phyloP scores from a whole-genome alignment of 2,888 invertebrate genomes.

The Emmelina monodactyla region DNA sequence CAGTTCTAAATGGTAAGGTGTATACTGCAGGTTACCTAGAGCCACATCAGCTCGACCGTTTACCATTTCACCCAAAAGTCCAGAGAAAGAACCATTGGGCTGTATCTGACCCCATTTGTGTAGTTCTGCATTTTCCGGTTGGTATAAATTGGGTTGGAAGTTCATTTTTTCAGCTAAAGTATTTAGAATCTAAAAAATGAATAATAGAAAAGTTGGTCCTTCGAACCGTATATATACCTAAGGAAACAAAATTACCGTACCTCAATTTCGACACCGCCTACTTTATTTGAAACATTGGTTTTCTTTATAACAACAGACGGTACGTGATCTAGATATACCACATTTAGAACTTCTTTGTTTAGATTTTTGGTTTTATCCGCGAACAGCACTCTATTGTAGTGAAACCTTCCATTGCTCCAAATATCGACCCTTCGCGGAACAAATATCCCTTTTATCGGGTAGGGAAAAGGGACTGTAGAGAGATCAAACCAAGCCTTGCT shows the following conservation, averaged over 20 bases:
- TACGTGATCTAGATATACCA: slow-evolving; percentile 72
- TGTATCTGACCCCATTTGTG: slow-evolving; percentile 74
- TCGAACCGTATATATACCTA: slow-evolving; percentile 10
- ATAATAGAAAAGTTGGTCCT: slow-evolving; percentile 7
- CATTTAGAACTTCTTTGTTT: slow-evolving; percentile 64
- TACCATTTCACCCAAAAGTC: slow-evolving; percentile 77
- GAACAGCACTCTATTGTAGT: slow-evolving; percentile 56
- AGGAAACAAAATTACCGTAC: slow-evolving; percentile 35
- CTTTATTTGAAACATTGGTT: slow-evolving; percentile 37
- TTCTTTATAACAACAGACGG: slow-evolving; percentile 67
- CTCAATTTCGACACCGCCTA: slow-evolving; percentile 75
- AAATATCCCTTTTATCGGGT: slow-evolving; percentile 59
- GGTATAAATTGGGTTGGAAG: slow-evolving; percentile 73
- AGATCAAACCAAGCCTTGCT: slow-evolving; percentile 72
- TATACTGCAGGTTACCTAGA: slow-evolving; percentile 80
- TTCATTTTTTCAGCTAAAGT: slow-evolving; percentile 75
- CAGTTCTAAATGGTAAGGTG: slow-evolving; percentile 70
- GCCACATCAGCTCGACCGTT: slow-evolving; percentile 74
- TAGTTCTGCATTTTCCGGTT: slow-evolving; percentile 63
- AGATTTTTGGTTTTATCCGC: slow-evolving; percentile 69
- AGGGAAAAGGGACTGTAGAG: slow-evolving; percentile 78
- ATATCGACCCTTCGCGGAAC: slow-evolving; percentile 70
- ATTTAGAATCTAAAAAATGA: slow-evolving; percentile 66
- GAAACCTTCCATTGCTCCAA: slow-evolving; percentile 71
- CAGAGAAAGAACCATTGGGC: slow-evolving; percentile 72